Conservation (phyloP, 2,888 invertebrate species). For the Barypeithes pellucidus region DNA sequence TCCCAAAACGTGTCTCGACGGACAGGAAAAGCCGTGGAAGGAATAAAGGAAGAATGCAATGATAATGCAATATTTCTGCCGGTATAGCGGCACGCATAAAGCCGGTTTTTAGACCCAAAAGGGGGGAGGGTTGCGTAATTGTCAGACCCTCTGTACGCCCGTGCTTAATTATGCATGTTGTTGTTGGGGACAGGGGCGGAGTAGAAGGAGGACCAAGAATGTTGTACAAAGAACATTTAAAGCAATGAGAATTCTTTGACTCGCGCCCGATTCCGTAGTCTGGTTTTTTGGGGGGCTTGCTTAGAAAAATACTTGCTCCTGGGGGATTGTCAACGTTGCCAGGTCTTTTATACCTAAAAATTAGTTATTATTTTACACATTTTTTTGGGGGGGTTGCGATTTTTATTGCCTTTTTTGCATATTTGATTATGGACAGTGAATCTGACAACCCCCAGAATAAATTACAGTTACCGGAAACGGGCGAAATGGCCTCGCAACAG, state of each 20-base stretch:
- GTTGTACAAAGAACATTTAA: no score
- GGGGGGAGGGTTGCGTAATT: conserved; percentile 10
- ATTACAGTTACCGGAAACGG: background rate
- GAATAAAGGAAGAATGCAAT: conserved; percentile 38
- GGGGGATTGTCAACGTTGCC: no score
- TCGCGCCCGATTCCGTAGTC: no score
- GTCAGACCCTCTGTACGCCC: conserved; percentile 32
- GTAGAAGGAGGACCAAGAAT: no score
- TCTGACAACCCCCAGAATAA: background rate
- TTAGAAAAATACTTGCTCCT: no score
- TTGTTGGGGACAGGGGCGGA: conserved; percentile 17
- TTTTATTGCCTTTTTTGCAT: no score
- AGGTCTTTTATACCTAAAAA: no score
- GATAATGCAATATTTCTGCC: conserved; percentile 43
- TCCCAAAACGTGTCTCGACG: conserved; percentile 21
- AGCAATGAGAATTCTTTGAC: no score
- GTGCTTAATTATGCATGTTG: conserved; percentile 43
- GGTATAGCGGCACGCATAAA: conserved; percentile 23
- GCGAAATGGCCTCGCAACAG: background rate
- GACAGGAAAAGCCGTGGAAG: conserved; percentile 7
- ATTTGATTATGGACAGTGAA: no score
- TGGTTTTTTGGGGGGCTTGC: no score
- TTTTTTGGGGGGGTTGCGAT: no score
- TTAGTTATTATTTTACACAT: no score
- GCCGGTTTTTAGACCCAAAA: conserved; percentile 1